Evolutionary conservation across 2,888 invertebrate genomes (phyloP).

Genomic region (Leptothorax acervorum): DNA sequence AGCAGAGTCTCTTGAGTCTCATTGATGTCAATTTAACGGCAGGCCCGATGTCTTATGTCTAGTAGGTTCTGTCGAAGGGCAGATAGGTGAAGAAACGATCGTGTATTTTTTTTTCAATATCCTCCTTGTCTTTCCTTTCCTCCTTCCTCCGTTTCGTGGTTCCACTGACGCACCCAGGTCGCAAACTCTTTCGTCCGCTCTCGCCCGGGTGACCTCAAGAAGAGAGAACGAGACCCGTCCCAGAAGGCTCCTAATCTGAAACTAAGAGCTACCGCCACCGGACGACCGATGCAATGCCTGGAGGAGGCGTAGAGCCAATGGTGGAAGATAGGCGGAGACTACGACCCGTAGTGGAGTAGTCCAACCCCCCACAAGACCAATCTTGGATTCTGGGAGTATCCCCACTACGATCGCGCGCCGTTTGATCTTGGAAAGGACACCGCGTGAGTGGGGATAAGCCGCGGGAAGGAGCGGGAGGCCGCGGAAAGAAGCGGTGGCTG

Average conservation of each 20-base stretch:
- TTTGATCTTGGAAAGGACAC: constrained; percentile 76
- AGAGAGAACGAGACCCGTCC: constrained; percentile 85
- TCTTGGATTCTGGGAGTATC: constrained; percentile 79
- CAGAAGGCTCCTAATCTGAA: constrained; percentile 86
- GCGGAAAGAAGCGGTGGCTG: constrained; percentile 84
- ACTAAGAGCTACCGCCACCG: constrained; percentile 83
- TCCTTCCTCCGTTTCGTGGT: constrained; percentile 44
- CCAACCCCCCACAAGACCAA: constrained; percentile 78
- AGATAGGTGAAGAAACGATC: not conserved
- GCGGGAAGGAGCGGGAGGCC: constrained; percentile 72
- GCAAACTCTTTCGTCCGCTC: constrained; percentile 59
- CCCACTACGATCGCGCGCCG: constrained; percentile 81
- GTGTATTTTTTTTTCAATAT: constrained; percentile 14
- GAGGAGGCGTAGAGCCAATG: constrained; percentile 82
- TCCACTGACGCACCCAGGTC: constrained; percentile 52
- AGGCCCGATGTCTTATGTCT: constrained; percentile 7
- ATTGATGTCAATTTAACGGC: constrained; percentile 19
- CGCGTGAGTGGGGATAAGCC: constrained; percentile 71
- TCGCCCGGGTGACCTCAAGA: constrained; percentile 71
- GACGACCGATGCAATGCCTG: constrained; percentile 84
- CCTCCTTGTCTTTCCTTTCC: constrained; percentile 9
- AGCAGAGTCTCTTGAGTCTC: constrained; percentile 40
- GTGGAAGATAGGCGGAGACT: constrained; percentile 80
- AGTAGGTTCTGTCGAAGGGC: not conserved
- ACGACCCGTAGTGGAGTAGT: constrained; percentile 77